Conservation (phyloP, 92 coral and sea anemone genomes). For the Muricea muricata region DNA sequence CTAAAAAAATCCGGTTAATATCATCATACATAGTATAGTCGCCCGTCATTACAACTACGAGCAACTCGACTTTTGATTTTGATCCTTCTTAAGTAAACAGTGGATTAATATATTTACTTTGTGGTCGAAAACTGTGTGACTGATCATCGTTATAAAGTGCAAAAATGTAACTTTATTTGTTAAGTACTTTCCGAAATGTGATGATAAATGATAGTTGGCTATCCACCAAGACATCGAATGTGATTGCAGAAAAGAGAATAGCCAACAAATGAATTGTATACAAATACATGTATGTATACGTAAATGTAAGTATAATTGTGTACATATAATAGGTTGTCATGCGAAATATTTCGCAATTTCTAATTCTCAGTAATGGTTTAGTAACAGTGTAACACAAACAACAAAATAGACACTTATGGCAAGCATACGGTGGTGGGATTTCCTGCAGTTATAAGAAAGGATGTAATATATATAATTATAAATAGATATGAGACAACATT, state of each 20-base stretch:
- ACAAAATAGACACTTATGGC: too few relatives aligned
- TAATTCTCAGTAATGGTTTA: background rate
- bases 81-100: background rate
- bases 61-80: background rate
- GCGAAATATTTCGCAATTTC: background rate
- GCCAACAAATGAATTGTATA: too few relatives aligned
- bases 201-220: background rate
- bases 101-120: constrained; percentile 2
- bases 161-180: background rate
- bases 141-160: background rate
- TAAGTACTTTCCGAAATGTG: background rate
- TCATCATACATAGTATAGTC: too few relatives aligned
- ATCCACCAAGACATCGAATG: background rate
- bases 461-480: too few relatives aligned
- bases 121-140: background rate
- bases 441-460: too few relatives aligned
- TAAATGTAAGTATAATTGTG: background rate
- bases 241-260: too few relatives aligned
- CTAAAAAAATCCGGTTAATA: too few relatives aligned
- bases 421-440: too few relatives aligned
- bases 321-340: background rate
- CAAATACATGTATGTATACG: too few relatives aligned
- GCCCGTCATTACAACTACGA: too few relatives aligned
- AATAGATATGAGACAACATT: too few relatives aligned
- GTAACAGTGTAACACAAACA: too few relatives aligned